Evolutionary conservation across 2,797 vertebrate species (phyloP).

Genomic region (Bradypodion ventrale): DNA sequence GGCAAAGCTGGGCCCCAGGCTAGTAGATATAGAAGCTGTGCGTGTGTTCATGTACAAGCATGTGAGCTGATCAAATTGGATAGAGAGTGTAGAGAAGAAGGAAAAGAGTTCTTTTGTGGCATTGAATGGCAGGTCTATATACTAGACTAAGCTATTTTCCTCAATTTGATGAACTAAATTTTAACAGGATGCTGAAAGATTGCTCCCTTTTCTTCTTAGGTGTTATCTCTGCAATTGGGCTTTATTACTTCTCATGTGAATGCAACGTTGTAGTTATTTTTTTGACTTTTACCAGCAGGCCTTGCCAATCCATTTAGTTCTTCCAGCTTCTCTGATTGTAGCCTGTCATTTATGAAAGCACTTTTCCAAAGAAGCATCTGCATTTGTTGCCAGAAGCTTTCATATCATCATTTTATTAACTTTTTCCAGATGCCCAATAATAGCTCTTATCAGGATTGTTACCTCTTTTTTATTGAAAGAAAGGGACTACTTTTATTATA

Average conservation of each 20-base stretch:
- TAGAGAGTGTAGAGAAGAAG: too few relatives aligned
- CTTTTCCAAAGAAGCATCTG: conserved; percentile 28
- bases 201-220: conserved; percentile 10
- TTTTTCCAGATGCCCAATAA: not conserved
- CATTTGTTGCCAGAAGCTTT: conserved; percentile 20
- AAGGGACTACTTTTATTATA: not conserved
- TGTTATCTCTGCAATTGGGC: conserved; percentile 3
- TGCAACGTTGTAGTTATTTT: conserved; percentile 23
- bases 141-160: not conserved
- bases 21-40: not conserved
- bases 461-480: not conserved
- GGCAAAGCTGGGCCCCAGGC: too few relatives aligned
- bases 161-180: not conserved
- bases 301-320: conserved; percentile 14
- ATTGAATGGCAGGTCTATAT: not conserved
- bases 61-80: too few relatives aligned
- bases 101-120: too few relatives aligned
- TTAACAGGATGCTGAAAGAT: conserved; percentile 12
- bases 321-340: conserved; percentile 8
- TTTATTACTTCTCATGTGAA: conserved; percentile 25
- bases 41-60: not conserved
- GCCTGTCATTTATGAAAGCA: conserved; percentile 20
- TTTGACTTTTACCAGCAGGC: not conserved
- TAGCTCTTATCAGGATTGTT: conserved; percentile 19
- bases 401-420: not conserved